phyloP scores from a whole-genome alignment of 2,797 vertebrate species.

The Gambusia yucatana region DNA sequence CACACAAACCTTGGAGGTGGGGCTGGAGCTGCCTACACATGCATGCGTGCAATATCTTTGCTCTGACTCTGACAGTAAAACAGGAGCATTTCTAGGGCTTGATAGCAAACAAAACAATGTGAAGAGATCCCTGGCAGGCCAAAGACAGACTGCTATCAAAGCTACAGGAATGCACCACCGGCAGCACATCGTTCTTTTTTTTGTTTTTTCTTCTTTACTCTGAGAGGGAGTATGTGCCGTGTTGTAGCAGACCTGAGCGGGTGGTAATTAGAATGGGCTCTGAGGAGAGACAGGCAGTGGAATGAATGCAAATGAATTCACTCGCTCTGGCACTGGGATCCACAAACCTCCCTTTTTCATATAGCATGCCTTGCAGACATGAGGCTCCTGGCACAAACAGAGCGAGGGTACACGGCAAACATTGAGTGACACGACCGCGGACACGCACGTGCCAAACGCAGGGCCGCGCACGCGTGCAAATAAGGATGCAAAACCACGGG shows the following conservation, averaged over 20 bases:
- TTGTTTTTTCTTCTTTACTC: conserved; percentile 42
- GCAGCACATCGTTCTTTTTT: neutral
- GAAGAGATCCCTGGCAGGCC: conserved; percentile 69
- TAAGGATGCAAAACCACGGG: conserved; percentile 37
- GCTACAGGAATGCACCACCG: conserved; percentile 72
- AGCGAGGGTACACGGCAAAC: conserved; percentile 54
- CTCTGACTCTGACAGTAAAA: conserved; percentile 56
- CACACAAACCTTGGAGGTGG: conserved; percentile 38
- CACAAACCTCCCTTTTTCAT: conserved; percentile 72
- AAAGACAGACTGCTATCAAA: conserved; percentile 73
- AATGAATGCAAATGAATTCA: conserved; percentile 85
- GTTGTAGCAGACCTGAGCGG: conserved; percentile 75
- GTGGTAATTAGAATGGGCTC: conserved; percentile 83
- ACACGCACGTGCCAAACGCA: conserved; percentile 34
- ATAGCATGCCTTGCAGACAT: conserved; percentile 71
- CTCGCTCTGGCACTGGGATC: conserved; percentile 69
- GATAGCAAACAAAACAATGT: conserved; percentile 73
- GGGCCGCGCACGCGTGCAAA: conserved; percentile 35
- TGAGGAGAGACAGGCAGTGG: conserved; percentile 77
- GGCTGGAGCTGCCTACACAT: conserved; percentile 47
- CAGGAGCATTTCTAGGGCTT: conserved; percentile 55
- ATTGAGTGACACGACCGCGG: conserved; percentile 51
- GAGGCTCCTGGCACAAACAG: conserved; percentile 66
- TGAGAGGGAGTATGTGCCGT: conserved; percentile 56
- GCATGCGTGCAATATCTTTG: conserved; percentile 41